Evolutionary conservation across 2,797 vertebrate genomes (phyloP).

Genomic region (Eutrigla gurnardus): DNA sequence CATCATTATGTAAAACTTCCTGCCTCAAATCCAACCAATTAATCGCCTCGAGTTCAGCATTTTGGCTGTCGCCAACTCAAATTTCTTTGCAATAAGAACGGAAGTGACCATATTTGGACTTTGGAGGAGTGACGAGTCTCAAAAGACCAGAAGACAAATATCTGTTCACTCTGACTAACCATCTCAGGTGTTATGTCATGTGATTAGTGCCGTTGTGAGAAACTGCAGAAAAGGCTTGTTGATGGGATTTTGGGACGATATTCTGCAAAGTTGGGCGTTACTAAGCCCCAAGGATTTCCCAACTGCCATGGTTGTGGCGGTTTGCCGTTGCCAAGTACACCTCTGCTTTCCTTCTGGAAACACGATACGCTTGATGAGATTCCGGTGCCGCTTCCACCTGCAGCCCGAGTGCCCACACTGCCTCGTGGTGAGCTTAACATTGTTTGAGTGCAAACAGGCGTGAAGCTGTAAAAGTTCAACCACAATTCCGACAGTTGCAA

Average conservation of each 20-base stretch:
- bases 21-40: too few relatives aligned
- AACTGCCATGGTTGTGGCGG: constrained; percentile 52
- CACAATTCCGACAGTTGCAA: constrained; percentile 62
- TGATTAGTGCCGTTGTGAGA: constrained; percentile 38
- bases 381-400: constrained; percentile 59
- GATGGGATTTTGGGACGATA: too few relatives aligned
- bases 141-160: constrained; percentile 10
- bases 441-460: constrained; percentile 62
- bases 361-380: constrained; percentile 74
- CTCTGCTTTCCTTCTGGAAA: constrained; percentile 72
- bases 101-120: too few relatives aligned
- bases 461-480: constrained; percentile 66
- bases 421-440: constrained; percentile 51
- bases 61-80: too few relatives aligned
- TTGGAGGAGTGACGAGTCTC: too few relatives aligned
- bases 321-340: constrained; percentile 69
- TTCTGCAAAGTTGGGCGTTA: constrained; percentile 50
- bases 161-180: neutral
- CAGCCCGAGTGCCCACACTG: constrained; percentile 55
- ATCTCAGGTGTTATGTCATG: constrained; percentile 26
- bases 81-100: too few relatives aligned
- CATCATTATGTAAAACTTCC: too few relatives aligned
- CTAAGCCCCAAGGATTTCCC: constrained; percentile 64
- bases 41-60: too few relatives aligned
- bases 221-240: constrained; percentile 25